These are phyloP conservation scores for Hippocampus mohnikei DNA, from an alignment of 2,113 vertebrate genomes.

Conservation along the genomic window DNA sequence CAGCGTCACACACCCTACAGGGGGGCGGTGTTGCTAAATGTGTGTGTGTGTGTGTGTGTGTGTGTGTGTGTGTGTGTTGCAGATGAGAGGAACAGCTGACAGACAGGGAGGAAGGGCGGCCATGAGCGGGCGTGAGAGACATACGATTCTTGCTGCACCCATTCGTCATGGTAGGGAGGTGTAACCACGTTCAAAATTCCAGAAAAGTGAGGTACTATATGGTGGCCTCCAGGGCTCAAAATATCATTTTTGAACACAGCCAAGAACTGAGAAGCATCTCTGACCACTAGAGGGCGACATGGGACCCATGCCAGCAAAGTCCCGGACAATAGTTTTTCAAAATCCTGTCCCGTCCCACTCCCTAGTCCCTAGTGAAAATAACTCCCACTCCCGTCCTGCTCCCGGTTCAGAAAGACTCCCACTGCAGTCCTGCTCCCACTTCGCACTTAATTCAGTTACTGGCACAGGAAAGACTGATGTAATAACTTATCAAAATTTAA, in stretches of 20 bases:
- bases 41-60: not conserved
- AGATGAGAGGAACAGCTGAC: slow-evolving; percentile 53
- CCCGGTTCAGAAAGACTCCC: too few species aligned
- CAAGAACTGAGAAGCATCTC: not conserved
- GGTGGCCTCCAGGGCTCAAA: not conserved
- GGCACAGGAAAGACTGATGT: too few species aligned
- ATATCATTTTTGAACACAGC: not conserved
- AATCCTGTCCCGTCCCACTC: too few species aligned
- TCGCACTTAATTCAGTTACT: too few species aligned
- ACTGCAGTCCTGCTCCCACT: too few species aligned
- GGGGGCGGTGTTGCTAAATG: not conserved
- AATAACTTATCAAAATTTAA: too few species aligned
- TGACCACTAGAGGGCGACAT: not conserved
- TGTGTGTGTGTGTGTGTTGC: not conserved
- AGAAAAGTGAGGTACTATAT: slow-evolving; percentile 20
- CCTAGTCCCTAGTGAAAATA: too few species aligned
- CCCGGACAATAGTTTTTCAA: too few species aligned
- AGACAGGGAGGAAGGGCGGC: slow-evolving; percentile 30
- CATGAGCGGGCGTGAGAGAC: slow-evolving; percentile 22
- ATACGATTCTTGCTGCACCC: slow-evolving; percentile 31
- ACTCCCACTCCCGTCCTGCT: too few species aligned
- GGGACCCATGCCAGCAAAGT: too few species aligned
- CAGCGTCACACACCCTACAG: not conserved
- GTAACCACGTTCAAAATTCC: slow-evolving; percentile 3
- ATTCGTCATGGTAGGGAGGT: slow-evolving; percentile 18